A percentile compares a stretch with the other conserved stretches of the same genome.
Evolutionary conservation across 2,888 invertebrate genomes (phyloP).

Genomic region (Gandaritis pyraliata): DNA sequence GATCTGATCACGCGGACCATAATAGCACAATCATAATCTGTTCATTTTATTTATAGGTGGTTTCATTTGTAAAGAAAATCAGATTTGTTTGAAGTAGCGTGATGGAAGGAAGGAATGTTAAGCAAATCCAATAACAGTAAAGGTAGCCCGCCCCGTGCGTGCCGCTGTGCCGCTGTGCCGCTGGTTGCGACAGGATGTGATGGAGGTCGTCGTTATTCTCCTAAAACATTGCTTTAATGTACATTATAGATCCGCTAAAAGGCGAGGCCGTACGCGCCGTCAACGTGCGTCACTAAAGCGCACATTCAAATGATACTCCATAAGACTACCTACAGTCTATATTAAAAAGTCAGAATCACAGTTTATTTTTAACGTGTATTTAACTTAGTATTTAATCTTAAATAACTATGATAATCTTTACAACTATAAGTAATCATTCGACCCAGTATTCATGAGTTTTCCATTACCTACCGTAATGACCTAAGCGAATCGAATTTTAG

Average conservation of each 20-base stretch:
- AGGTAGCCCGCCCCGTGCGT: slow-evolving; percentile 19
- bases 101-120: slow-evolving; percentile 37
- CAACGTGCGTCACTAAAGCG: slow-evolving; percentile 44
- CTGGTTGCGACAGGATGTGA: neutral
- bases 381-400: slow-evolving; percentile 67
- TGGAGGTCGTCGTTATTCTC: slow-evolving; percentile 17
- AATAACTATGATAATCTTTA: slow-evolving; percentile 66
- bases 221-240: slow-evolving; percentile 36
- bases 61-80: slow-evolving; percentile 10
- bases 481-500: slow-evolving; percentile 77
- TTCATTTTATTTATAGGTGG: slow-evolving; percentile 12
- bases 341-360: slow-evolving; percentile 84
- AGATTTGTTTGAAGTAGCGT: slow-evolving; percentile 21
- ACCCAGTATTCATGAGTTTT: slow-evolving; percentile 76
- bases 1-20: slow-evolving; percentile 22
- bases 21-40: slow-evolving; percentile 24
- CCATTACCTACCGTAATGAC: slow-evolving; percentile 78
- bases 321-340: slow-evolving; percentile 79
- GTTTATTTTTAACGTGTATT: slow-evolving; percentile 83
- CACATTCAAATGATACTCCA: slow-evolving; percentile 64
- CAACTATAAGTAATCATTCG: slow-evolving; percentile 73
- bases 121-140: slow-evolving; percentile 34
- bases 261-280: slow-evolving; percentile 48
- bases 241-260: slow-evolving; percentile 45
- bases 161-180: too few species aligned